These are phyloP conservation scores for Tamias sibiricus DNA, from an alignment of 2,113 vertebrate species.

Conservation along the genomic window DNA sequence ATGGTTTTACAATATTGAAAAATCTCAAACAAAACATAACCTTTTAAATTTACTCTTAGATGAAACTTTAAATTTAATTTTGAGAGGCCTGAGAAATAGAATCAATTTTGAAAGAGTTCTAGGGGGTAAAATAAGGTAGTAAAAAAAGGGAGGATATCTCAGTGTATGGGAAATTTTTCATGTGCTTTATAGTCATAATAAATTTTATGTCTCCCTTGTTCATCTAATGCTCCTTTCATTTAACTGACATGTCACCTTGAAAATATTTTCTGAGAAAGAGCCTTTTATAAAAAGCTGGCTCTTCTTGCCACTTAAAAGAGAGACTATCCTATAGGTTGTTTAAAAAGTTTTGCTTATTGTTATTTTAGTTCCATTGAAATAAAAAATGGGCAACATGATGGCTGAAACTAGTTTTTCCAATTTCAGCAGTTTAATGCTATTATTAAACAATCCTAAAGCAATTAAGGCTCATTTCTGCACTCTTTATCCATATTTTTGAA, in stretches of 20 bases:
- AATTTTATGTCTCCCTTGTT: constrained; percentile 59
- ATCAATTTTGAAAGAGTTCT: constrained; percentile 41
- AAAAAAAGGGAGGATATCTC: neutral
- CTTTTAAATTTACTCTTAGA: constrained; percentile 25
- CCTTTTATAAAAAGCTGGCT: constrained; percentile 45
- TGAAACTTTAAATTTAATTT: constrained; percentile 50
- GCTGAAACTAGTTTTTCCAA: constrained; percentile 7
- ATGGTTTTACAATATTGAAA: neutral
- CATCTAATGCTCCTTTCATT: constrained; percentile 35
- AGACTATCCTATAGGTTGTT: neutral
- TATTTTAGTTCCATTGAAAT: constrained; percentile 42
- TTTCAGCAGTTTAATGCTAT: neutral
- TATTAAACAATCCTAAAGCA: constrained; percentile 28
- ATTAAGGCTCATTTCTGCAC: neutral
- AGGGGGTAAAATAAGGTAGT: constrained; percentile 39
- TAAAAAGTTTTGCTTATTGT: constrained; percentile 39
- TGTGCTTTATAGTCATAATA: constrained; percentile 44
- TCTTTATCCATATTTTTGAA: neutral
- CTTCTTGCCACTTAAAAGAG: constrained; percentile 32
- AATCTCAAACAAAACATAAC: constrained; percentile 9
- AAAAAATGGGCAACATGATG: neutral
- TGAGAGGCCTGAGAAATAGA: neutral
- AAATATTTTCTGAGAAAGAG: constrained; percentile 49
- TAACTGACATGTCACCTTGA: constrained; percentile 61
- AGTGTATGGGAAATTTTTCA: constrained; percentile 38